A percentile compares a stretch with the other conserved stretches of the same genome.
phyloP scores from a whole-genome alignment of 2,113 vertebrate genomes.

The Nothobranchius kuhntae region DNA sequence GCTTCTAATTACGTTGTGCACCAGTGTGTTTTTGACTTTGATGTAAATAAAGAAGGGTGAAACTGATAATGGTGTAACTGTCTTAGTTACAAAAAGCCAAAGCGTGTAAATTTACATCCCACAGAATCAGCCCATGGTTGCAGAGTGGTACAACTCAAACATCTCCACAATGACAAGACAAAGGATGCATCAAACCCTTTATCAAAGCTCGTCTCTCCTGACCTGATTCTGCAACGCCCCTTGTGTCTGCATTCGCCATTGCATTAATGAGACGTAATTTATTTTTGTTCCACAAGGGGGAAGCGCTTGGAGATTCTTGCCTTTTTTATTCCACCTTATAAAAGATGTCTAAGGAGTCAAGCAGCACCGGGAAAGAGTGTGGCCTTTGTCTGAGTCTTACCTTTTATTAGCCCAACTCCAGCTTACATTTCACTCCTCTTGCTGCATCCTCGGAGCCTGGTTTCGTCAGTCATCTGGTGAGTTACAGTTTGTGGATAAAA shows the following conservation, averaged over 20 bases:
- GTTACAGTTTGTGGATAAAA: slow-evolving; percentile 49
- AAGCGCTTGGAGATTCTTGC: slow-evolving; percentile 23
- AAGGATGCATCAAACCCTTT: slow-evolving; percentile 33
- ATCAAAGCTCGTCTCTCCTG: slow-evolving; percentile 42
- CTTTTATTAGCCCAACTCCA: slow-evolving; percentile 1
- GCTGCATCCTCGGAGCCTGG: slow-evolving; percentile 8
- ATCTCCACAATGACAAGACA: slow-evolving; percentile 12
- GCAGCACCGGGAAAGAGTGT: slow-evolving; percentile 9
- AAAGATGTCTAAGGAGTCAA: slow-evolving; percentile 41
- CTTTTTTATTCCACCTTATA: slow-evolving; percentile 25
- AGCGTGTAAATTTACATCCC: slow-evolving; percentile 4
- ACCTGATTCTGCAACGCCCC: slow-evolving; percentile 59
- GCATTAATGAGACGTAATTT: slow-evolving; percentile 27
- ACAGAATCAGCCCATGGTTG: not conserved
- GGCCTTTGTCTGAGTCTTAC: slow-evolving; percentile 44
- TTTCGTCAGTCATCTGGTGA: slow-evolving; percentile 42
- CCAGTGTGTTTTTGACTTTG: slow-evolving; percentile 32
- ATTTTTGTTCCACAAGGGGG: slow-evolving; percentile 36
- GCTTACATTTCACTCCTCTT: slow-evolving; percentile 10
- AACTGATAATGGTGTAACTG: not conserved
- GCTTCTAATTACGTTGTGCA: slow-evolving; percentile 5
- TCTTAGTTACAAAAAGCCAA: slow-evolving; percentile 12
- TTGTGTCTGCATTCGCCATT: slow-evolving; percentile 38
- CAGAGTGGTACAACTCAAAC: slow-evolving; percentile 11
- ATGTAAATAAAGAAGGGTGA: slow-evolving; percentile 38